A percentile compares a stretch with the other conserved stretches of the same genome.
Evolutionary conservation across 2,888 invertebrate genomes (phyloP).

Genomic region (Artemia sinica): DNA sequence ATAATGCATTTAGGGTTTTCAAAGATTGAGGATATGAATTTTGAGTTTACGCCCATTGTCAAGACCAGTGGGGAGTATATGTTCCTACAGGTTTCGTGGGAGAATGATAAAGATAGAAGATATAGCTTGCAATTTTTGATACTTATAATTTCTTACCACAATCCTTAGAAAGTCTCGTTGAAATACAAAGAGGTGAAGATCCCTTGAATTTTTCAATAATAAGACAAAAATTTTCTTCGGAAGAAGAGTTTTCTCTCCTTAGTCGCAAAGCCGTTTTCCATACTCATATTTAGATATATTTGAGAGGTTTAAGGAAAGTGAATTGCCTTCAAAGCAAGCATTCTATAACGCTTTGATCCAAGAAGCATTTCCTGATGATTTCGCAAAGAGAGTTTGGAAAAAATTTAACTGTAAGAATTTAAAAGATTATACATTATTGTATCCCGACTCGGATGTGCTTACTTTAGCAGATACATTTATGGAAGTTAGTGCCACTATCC

Average conservation of each 20-base stretch:
- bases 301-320: background rate
- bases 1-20: no score
- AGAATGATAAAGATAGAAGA: background rate
- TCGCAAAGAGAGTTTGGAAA: conserved; percentile 26
- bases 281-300: background rate
- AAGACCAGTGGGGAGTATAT: no score
- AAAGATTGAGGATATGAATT: no score
- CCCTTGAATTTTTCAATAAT: background rate
- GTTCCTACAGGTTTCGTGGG: background rate
- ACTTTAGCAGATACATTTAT: background rate
- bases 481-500: background rate
- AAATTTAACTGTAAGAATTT: conserved; percentile 20
- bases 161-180: background rate
- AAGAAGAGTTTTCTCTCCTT: background rate
- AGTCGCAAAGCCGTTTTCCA: background rate
- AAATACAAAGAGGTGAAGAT: background rate
- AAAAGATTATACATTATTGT: background rate
- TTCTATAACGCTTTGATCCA: conserved; percentile 23
- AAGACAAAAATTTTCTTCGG: background rate
- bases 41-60: no score
- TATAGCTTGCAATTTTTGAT: background rate
- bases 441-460: background rate
- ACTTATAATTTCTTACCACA: background rate
- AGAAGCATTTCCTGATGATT: conserved; percentile 22
- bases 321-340: conserved; percentile 22